Base-by-base conservation (phyloP, 2,113 vertebrate genomes). In the Burhinus oedicnemus region DNA sequence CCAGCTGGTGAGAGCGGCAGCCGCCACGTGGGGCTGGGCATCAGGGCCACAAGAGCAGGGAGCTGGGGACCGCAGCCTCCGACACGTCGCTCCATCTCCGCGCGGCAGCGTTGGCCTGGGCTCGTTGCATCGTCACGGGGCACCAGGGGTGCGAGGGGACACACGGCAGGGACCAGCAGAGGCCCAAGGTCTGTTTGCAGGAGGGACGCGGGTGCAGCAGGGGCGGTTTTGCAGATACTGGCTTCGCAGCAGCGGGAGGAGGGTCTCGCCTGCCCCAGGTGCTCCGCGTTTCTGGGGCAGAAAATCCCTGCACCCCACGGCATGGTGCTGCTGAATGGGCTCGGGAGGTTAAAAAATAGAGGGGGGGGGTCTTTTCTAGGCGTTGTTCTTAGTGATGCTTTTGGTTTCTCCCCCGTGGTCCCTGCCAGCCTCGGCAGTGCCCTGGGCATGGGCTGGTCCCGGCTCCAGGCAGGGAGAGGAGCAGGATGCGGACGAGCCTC, bases 131-230 rank as follows among this genome's bases (percentile, higher is more conserved):
- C 7, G 8, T 9, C 10, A 1, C 5, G 2, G 27, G 69, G 17
- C 47, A 6, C 47, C 7, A 15, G 29, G 29, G 7, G 36, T 6
- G 42, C 3, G 1, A 85, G 55, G 36, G 89, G 57, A 61, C 25
- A 1, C 4, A 2, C 5, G 3, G 26, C 15, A 2, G 58, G 72
- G 42, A 34, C 32, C 2, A 5, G 25, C 29, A 2, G 2, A 2
- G 62, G 29, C 27, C 91, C 47, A 72, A 89, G 65, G 91, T 71
- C 85, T 66, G 72, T 78, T 83, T 83, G 84, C 91, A 42, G 85
- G 25, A 65, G 57, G 84, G 90, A 32, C 8, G 0, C 0, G 55
- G 77, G 77, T 6, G 23, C 78, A 57, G 71, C 16, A 3, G 34
- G 42, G 42, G 27, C 0, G 5, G 64, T 12, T 70, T 44, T 17